Evolutionary conservation across 1,140 invertebrate species (phyloP).

Genomic region (Nephila pilipes): DNA sequence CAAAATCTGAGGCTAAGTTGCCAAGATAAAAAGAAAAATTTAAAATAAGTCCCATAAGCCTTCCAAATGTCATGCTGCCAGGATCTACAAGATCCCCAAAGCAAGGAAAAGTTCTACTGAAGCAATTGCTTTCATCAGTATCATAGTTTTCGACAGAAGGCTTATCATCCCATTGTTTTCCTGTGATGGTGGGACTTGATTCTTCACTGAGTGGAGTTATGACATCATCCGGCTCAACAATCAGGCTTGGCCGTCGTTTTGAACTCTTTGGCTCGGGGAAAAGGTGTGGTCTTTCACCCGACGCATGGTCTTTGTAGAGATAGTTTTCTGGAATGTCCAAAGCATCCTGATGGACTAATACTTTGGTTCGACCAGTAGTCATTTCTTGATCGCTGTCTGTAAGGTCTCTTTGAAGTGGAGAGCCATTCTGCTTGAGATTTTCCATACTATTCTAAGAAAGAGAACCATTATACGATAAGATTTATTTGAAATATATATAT

Average conservation of each 20-base stretch:
- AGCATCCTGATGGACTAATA: conserved; percentile 67
- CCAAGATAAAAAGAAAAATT: conserved; percentile 63
- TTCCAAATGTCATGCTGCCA: conserved; percentile 27
- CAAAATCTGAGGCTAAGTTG: conserved; percentile 55
- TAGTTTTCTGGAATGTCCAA: conserved; percentile 43
- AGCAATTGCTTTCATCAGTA: conserved; percentile 8
- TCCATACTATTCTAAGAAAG: conserved; percentile 7
- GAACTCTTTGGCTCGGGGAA: conserved; percentile 10
- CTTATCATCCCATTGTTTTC: conserved; percentile 63
- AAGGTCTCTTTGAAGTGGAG: conserved; percentile 50
- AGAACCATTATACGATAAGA: neutral
- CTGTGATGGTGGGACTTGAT: conserved; percentile 60
- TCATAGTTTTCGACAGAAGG: conserved; percentile 43
- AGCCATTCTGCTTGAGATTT: conserved; percentile 61
- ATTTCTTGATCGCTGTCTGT: conserved; percentile 72
- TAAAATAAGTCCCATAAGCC: conserved; percentile 34
- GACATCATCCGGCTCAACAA: conserved; percentile 63
- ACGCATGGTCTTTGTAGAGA: neutral
- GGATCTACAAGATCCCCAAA: conserved; percentile 68
- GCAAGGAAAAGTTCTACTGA: conserved; percentile 43
- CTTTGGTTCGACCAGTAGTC: conserved; percentile 46
- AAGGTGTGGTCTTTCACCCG: conserved; percentile 36
- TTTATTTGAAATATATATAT: neutral
- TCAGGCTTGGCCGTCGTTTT: conserved; percentile 46
- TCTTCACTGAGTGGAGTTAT: conserved; percentile 74